These are phyloP conservation scores for Manacus vitellinus DNA, from an alignment of 2,113 vertebrate genomes.

Conservation along the genomic window DNA sequence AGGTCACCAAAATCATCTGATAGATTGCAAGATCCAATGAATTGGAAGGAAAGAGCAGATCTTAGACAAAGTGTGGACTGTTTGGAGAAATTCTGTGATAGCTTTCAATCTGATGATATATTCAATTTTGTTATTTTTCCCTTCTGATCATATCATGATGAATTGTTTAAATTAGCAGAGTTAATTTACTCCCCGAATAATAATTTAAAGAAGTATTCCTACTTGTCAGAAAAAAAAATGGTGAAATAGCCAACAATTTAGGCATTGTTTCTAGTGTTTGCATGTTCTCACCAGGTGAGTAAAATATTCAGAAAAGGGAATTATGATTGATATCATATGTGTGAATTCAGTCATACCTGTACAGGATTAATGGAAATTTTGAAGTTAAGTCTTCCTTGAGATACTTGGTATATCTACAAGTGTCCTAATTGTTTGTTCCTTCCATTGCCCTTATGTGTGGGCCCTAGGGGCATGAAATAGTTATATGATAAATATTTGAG, in stretches of 20 bases:
- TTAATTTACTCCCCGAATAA: neutral
- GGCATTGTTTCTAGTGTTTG: neutral
- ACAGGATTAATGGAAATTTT: neutral
- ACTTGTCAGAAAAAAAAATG: neutral
- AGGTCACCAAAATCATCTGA: neutral
- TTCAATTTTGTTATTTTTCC: neutral
- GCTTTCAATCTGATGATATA: neutral
- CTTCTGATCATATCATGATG: neutral
- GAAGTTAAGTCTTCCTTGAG: neutral
- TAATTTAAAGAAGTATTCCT: neutral
- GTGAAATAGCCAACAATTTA: neutral
- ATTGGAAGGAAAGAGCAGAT: neutral
- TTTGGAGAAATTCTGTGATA: neutral
- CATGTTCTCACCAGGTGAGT: neutral
- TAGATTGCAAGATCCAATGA: neutral
- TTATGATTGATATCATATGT: neutral
- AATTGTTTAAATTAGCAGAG: neutral
- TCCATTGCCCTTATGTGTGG: neutral
- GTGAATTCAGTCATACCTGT: neutral
- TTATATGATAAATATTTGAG: neutral
- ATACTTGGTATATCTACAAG: neutral
- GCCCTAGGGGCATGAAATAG: neutral
- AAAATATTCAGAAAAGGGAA: neutral
- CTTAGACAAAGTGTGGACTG: neutral
- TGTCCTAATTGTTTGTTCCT: neutral